Evolutionary conservation across 2,888 invertebrate genomes (phyloP), one percentile per base, ranked within the genome.

Genomic region (Muschampia plurimacula): DNA sequence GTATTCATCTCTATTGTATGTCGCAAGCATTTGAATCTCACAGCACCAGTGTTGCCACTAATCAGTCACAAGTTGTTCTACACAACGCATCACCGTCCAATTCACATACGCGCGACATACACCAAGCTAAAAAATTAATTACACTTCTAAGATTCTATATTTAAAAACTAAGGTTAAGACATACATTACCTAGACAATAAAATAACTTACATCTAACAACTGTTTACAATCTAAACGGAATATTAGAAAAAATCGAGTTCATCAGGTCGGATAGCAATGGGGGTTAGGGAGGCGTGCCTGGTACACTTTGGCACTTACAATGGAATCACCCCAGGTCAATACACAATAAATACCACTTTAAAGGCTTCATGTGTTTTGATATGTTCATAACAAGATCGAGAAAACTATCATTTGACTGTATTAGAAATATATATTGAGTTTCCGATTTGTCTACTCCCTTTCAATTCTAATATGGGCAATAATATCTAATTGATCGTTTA

Each of bases 101-200:
- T 90, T 89, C 91, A 89, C 83, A 90, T 88, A 90, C 89, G 83
- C 85, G 92, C 92, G 92, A 92, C 92, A 91, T 89, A 91, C 91
- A 86, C 84, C 83, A 85, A 83, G 83, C 83, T 89, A 89, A 87
- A 86, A 65, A 67, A 72, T 86, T 67, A 67, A 85, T 89, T 89
- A 91, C 86, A 86, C 84, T 82, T 80, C 90, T 91, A 92, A 83
- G 75, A 79, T 80, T 81, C 83, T 86, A 86, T 85, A 77, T 59
- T 78, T 79, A 87, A 72, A 79, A 82, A 84, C 89, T 92, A 93
- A 80, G 89, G 87, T 92, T 93, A 92, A 89, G 89, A 92, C 91
- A 89, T 92, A 92, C 89, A 88, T 88, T 90, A 90, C 83, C 88
- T 91, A 91, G 84, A 90, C 86, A 90, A 86, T 91, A 91, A 86